Conservation (phyloP, 2,113 vertebrate species). For the Petaurus breviceps region DNA sequence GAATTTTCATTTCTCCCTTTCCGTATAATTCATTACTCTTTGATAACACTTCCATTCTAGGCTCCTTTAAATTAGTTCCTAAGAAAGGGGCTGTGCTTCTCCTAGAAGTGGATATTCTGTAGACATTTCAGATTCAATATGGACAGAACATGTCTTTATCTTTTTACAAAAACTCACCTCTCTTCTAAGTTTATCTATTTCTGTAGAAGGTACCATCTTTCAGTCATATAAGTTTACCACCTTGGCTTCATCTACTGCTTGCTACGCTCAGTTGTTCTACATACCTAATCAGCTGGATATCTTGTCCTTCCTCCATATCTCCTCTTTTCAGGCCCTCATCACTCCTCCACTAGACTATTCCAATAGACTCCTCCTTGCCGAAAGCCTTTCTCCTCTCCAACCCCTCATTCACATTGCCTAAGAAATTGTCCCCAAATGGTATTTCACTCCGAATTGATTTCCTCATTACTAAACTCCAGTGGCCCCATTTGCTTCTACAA, state of each 20-base stretch:
- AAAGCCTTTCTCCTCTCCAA: too few relatives aligned
- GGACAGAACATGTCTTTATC: not conserved
- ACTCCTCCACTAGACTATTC: not conserved
- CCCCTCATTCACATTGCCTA: too few relatives aligned
- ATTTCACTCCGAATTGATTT: not conserved
- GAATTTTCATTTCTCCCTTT: not conserved
- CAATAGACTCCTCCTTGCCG: too few relatives aligned
- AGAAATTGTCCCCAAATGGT: not conserved
- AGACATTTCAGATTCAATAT: not conserved
- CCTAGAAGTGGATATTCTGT: not conserved
- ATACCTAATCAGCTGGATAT: not conserved
- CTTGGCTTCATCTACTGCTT: not conserved
- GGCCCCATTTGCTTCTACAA: not conserved
- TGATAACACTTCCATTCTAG: not conserved
- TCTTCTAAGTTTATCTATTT: not conserved
- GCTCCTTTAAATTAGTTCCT: not conserved
- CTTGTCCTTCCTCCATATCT: not conserved
- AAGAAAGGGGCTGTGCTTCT: not conserved
- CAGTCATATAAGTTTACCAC: not conserved
- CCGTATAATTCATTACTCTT: not conserved
- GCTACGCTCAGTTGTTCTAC: not conserved
- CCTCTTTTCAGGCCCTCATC: not conserved
- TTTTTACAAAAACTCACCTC: not conserved
- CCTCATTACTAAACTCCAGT: not conserved
- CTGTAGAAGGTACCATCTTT: not conserved